Percentiles rank a stretch among this genome's conserved stretches.
phyloP scores from a whole-genome alignment of 37 sponge, comb jelly and placozoan genomes.

The Aphrocallistes beatrix region DNA sequence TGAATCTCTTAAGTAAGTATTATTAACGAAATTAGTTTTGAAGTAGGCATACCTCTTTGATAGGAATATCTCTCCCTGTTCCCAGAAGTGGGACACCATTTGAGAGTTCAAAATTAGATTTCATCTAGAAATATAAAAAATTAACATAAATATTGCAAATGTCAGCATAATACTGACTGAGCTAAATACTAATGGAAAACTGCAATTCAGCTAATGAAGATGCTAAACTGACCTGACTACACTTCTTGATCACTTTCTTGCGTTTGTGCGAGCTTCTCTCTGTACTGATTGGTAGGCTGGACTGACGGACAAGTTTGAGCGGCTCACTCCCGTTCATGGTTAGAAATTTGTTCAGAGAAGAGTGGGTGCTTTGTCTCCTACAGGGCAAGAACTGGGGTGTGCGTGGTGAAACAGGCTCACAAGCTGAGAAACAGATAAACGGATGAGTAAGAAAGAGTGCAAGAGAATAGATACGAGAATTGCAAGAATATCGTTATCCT shows the following conservation, averaged over 20 bases:
- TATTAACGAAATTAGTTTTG: background rate
- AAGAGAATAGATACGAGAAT: no score
- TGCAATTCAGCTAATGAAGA: no score
- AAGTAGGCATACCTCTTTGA: conserved; percentile 52
- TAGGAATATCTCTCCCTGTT: conserved; percentile 61
- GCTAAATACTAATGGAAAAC: no score
- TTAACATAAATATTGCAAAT: no score
- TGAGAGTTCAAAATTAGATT: background rate
- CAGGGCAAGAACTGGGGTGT: background rate
- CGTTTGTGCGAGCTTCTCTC: background rate
- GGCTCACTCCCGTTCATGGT: background rate
- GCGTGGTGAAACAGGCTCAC: background rate
- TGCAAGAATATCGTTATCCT: no score
- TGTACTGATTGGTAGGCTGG: background rate
- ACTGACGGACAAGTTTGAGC: background rate
- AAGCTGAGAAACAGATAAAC: background rate
- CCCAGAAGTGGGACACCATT: conserved; percentile 29
- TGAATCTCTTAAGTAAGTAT: background rate
- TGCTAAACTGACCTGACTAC: background rate
- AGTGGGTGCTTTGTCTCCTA: background rate
- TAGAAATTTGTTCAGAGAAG: background rate
- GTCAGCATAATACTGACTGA: no score
- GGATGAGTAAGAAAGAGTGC: background rate
- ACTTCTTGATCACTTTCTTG: background rate
- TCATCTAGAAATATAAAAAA: no score